A percentile compares a stretch with the other conserved stretches of the same genome.
Evolutionary conservation across 2,797 vertebrate species (phyloP).

Genomic region (Parotocinclus haroldoi): DNA sequence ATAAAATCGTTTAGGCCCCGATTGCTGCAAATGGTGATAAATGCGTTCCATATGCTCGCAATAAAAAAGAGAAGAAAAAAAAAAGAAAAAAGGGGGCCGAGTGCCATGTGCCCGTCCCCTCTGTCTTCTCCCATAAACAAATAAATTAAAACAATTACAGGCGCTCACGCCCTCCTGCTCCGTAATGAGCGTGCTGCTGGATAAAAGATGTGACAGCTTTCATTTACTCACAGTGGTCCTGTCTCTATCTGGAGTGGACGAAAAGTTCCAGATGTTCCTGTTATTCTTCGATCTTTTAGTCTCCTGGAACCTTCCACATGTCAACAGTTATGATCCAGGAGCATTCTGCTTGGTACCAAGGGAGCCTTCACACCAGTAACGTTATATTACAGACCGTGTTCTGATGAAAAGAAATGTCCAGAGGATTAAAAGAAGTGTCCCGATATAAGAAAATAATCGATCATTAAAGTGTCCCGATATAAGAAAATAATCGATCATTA

Average conservation of each 20-base stretch:
- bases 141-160: slow-evolving; percentile 81
- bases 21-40: slow-evolving; percentile 73
- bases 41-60: slow-evolving; percentile 74
- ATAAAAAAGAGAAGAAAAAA: slow-evolving; percentile 69
- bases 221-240: slow-evolving; percentile 62
- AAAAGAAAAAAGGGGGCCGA: slow-evolving; percentile 57
- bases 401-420: too few relatives aligned
- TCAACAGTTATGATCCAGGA: slow-evolving; percentile 22
- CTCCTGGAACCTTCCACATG: slow-evolving; percentile 22
- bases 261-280: slow-evolving; percentile 56
- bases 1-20: slow-evolving; percentile 70
- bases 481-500: too few relatives aligned
- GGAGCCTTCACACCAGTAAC: background rate
- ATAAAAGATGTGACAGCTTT: slow-evolving; percentile 66
- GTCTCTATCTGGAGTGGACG: slow-evolving; percentile 56
- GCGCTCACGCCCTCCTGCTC: slow-evolving; percentile 48
- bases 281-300: slow-evolving; percentile 4
- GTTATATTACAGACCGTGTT: background rate
- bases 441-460: too few relatives aligned
- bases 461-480: too few relatives aligned
- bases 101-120: slow-evolving; percentile 73
- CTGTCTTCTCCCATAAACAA: slow-evolving; percentile 70
- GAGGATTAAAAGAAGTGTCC: too few relatives aligned
- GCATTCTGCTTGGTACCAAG: slow-evolving; percentile 9
- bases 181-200: slow-evolving; percentile 55